Evolutionary conservation across 2,888 invertebrate genomes (phyloP), one percentile per base, ranked within the genome.

Genomic region (Agonopterix alstromeriana): DNA sequence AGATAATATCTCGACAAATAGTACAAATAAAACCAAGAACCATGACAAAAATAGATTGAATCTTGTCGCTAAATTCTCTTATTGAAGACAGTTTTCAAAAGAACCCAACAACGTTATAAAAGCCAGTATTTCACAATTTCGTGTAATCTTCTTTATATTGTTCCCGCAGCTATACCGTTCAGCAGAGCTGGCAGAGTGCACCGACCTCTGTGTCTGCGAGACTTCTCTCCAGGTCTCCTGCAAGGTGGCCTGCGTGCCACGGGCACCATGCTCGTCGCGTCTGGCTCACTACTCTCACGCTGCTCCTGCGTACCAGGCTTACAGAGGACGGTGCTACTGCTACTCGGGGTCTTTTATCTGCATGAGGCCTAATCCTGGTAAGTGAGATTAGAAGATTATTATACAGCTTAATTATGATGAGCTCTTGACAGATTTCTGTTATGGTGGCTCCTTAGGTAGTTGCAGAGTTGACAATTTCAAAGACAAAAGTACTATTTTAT

Each of bases 321-420:
- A 94, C 77, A 91, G 96, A 41, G 96, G 97, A 41, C 92, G 95
- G 52, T 97, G 97, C 82, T 92, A 96, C 64, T 97, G 97, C 84
- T 97, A 97, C 86, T 96, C 96, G 14, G 96, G 97, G 36, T 93
- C 94, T 56, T 97, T 97, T 82, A 96, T 97, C 84, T 97, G 97
- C 86, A 96, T 96, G 94, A 92, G 96, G 68, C 97, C 97, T 49
- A 88, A 87, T 52, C 89, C 89, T 57, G 88, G 89, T 89, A 50
- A 64, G 63, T 50, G 7, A 10, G 27, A 27, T 7, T 27, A 27
- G 27, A 27, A 27, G 5, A 27, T 27, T 27, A 27, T 27, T 27
- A 27, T 27, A 27, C 27, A 27, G 27, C 27, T 27, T 5, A 27
- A 27, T 27, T 27, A 7, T 27, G 27, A 27, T 7, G 27, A 5